phyloP scores from a whole-genome alignment of 2,797 vertebrate species.

The Coregonus suidteri region DNA sequence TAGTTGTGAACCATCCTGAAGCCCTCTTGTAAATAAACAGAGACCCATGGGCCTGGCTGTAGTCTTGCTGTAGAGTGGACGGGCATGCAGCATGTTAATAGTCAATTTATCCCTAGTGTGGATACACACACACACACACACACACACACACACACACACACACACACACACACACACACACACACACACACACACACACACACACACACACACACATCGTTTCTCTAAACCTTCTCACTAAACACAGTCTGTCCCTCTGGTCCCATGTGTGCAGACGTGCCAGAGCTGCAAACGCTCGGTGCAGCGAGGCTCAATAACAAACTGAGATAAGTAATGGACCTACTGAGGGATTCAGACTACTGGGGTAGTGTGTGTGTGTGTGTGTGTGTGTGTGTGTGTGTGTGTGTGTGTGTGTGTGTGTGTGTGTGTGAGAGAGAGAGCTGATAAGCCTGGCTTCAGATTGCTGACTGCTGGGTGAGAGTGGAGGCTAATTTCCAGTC shows the following conservation, averaged over 20 bases:
- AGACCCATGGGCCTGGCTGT: neutral
- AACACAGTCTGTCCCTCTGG: neutral
- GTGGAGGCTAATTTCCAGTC: neutral
- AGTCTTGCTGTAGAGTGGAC: neutral
- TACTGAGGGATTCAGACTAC: neutral
- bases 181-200: constrained; percentile 17
- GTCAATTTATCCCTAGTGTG: neutral
- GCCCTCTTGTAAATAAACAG: too few species aligned
- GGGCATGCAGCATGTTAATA: neutral
- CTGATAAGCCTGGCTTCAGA: neutral
- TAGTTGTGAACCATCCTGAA: neutral
- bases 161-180: constrained; percentile 12
- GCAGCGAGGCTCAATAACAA: neutral
- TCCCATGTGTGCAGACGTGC: neutral
- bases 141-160: constrained; percentile 16
- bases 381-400: neutral
- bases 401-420: neutral
- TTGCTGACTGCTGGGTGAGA: neutral
- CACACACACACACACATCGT: constrained; percentile 3
- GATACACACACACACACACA: constrained; percentile 16
- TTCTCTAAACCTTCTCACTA: neutral
- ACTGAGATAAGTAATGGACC: neutral
- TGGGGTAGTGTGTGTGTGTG: neutral
- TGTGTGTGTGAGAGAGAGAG: neutral
- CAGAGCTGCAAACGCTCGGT: neutral